Evolutionary conservation across 2,888 invertebrate genomes (phyloP).

Genomic region (Pristionchus entomophagus): DNA sequence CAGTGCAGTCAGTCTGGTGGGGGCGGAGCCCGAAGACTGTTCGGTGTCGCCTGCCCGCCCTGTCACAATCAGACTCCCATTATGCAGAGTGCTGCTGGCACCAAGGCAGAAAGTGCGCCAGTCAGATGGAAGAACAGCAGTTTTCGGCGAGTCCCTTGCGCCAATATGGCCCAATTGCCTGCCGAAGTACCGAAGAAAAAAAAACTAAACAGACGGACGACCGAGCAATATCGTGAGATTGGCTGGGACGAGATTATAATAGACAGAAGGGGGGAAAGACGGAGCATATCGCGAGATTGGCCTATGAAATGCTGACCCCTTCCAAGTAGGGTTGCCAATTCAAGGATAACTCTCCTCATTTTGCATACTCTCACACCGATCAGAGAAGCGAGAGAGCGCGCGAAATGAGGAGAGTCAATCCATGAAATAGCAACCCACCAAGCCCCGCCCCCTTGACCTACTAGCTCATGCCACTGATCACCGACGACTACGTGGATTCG

Average conservation of each 20-base stretch:
- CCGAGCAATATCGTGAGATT: neutral
- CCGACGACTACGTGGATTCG: neutral
- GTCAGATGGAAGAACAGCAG: no score
- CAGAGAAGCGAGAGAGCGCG: no score
- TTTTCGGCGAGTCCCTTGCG: no score
- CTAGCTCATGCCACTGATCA: conserved; percentile 5
- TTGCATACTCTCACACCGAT: no score
- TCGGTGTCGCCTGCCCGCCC: no score
- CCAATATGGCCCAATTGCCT: no score
- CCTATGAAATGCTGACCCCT: no score
- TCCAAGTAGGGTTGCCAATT: no score
- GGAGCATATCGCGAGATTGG: neutral
- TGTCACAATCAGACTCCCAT: conserved; percentile 4
- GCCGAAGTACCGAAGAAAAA: no score
- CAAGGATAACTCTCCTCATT: no score
- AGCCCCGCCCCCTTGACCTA: neutral
- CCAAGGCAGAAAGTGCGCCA: no score
- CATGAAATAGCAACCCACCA: neutral
- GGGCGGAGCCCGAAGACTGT: neutral
- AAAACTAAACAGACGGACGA: neutral
- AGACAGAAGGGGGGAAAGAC: neutral
- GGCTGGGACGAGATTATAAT: neutral
- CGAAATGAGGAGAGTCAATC: no score
- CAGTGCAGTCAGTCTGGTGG: neutral
- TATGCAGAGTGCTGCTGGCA: neutral